phyloP scores from a whole-genome alignment of 1,140 invertebrate species.

The Zaprionus africanus region DNA sequence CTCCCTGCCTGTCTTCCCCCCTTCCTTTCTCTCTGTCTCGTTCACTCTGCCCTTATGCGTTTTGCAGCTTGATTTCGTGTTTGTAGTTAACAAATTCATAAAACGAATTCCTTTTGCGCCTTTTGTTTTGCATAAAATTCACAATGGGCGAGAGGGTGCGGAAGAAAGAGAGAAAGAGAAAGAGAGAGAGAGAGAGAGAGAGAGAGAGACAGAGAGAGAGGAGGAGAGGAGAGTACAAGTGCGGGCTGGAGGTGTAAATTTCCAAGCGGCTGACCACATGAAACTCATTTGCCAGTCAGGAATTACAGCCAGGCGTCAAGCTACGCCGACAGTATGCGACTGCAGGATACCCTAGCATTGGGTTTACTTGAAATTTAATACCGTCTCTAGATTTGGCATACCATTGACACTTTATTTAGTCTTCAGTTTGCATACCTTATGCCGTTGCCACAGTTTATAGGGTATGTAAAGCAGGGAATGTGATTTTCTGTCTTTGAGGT shows the following conservation, averaged over 20 bases:
- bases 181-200: not conserved
- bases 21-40: not conserved
- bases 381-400: no score
- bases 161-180: not conserved
- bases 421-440: not conserved
- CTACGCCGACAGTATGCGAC: not conserved
- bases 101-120: conserved; percentile 64
- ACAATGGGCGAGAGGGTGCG: not conserved
- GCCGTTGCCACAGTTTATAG: not conserved
- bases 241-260: conserved; percentile 41
- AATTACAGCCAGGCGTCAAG: conserved; percentile 40
- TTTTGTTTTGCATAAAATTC: conserved; percentile 49
- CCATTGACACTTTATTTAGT: no score
- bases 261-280: conserved; percentile 68
- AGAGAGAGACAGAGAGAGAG: not conserved
- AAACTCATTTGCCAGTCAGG: conserved; percentile 72
- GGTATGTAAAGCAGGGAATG: not conserved
- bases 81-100: conserved; percentile 77
- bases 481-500: not conserved
- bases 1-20: not conserved
- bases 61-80: conserved; percentile 72
- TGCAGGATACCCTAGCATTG: conserved; percentile 8
- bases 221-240: not conserved
- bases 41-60: conserved; percentile 9
- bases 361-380: no score